Conservation (phyloP, 2,113 vertebrate genomes). For the Grammomys surdaster region DNA sequence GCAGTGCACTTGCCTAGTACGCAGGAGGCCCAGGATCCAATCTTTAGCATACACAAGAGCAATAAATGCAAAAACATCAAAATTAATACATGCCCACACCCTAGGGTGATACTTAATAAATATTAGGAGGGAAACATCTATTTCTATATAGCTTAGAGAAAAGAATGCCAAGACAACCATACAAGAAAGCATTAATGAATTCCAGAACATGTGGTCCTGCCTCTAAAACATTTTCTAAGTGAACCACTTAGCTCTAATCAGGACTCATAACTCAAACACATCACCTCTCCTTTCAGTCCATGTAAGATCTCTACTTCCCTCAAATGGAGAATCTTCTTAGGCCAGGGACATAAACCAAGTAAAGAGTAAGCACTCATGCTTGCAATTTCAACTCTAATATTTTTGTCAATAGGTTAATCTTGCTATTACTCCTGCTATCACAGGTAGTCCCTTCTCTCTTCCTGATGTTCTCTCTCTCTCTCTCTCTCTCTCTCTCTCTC, state of each 20-base stretch:
- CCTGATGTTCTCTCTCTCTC: background rate
- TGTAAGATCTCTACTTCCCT: background rate
- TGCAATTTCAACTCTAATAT: background rate
- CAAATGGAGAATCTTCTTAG: background rate
- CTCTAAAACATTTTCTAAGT: background rate
- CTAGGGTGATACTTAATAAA: background rate
- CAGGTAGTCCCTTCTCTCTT: background rate
- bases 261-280: background rate
- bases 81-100: background rate
- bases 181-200: background rate
- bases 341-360: background rate
- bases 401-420: slow-evolving; percentile 45
- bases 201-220: background rate
- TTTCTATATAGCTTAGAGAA: background rate
- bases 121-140: background rate
- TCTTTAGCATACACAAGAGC: background rate
- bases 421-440: background rate
- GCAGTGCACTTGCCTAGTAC: background rate
- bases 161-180: background rate
- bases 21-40: no score
- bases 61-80: background rate
- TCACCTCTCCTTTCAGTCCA: background rate
- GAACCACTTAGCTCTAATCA: background rate
- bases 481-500: background rate
- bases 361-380: background rate